Base-by-base conservation (phyloP, 2,888 invertebrate genomes). In the Orthonychiurus folsomi region DNA sequence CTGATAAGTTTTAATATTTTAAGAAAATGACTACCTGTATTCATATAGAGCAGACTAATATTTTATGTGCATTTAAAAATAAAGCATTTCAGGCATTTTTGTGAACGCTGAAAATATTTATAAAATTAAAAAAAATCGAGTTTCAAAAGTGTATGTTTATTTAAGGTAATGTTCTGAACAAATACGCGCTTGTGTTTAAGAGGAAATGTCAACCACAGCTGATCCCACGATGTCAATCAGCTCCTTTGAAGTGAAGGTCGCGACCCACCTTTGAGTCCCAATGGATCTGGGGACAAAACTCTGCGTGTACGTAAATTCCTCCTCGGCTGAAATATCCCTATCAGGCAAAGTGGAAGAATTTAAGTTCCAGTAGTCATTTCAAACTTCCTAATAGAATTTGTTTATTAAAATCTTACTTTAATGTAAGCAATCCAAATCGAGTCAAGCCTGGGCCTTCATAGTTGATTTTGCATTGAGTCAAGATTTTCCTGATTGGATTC, bases 211-310 rank as follows among this genome's bases (percentile, higher is more conserved):
- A 1, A 82, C 79, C 55, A 79, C 80, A 23, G 82, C 82, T 0
- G 85, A 84, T 48, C 88, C 88, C 3, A 80, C 83, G 65, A 89
- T 82, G 73, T 88, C 87, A 61, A 83, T 80, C 12, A 89, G 78
- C 74, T 88, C 83, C 27, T 77, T 82, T 0, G 87, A 86, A 57
- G 82, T 82, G 77, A 88, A 88, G 15, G 86, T 85, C 0, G 84
- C 86, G 15, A 88, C 81, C 62, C 88, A 79, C 73, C 81, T 84
- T 65, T 85, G 83, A 60, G 82, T 81, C 2, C 87, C 88, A 0
- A 79, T 71, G 76, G 81, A 81, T 78, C 83, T 82, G 0, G 86
- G 86, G 18, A 81, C 80, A 25, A 88, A 79, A 0, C 82, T 81
- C 50, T 84, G 77, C 61, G 82, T 78, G 0, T 81, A 81, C 25